Conservation (phyloP, 2,888 invertebrate genomes). For the Chrysolina oricalcia region DNA sequence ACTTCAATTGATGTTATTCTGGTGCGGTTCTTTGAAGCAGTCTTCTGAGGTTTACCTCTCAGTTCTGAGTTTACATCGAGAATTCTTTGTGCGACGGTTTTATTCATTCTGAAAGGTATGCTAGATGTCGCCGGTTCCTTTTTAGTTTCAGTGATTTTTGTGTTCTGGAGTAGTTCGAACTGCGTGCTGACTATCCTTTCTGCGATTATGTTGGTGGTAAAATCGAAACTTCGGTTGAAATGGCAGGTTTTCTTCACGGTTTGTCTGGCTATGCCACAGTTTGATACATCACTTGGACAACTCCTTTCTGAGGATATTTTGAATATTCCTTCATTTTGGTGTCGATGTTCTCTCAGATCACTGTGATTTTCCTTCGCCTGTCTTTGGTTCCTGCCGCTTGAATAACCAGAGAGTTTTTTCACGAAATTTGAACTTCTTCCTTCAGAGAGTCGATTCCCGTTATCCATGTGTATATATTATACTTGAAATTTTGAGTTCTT, state of each 20-base stretch:
- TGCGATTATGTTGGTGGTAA: conserved; percentile 26
- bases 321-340: background rate
- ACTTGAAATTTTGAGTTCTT: conserved; percentile 12
- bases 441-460: no score
- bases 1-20: background rate
- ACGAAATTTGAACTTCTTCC: background rate
- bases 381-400: background rate
- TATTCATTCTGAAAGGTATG: background rate
- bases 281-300: background rate
- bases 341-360: conserved; percentile 23
- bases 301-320: background rate
- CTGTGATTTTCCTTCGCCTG: background rate
- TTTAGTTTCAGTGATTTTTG: background rate
- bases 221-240: background rate
- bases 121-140: background rate
- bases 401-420: background rate
- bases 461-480: conserved; percentile 10
- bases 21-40: background rate
- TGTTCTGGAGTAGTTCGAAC: conserved; percentile 19
- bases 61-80: background rate
- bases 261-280: background rate
- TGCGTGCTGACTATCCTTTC: conserved; percentile 32
- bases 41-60: no score
- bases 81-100: conserved; percentile 1
- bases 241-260: background rate